Evolutionary conservation across 2,888 invertebrate genomes (phyloP).

Genomic region (Polyommatus icarus): DNA sequence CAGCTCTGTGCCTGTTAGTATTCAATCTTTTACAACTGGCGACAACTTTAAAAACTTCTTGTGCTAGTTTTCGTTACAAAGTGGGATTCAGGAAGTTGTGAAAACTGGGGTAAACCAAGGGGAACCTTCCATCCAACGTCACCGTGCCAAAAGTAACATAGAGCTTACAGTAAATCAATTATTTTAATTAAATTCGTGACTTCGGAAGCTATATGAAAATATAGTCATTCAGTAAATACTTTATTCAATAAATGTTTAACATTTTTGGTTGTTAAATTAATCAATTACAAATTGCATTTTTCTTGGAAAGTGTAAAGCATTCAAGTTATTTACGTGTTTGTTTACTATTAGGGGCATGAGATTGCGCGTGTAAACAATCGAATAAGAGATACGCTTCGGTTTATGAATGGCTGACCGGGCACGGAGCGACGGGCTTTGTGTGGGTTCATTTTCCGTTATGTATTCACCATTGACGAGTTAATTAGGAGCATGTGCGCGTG

Average conservation of each 20-base stretch:
- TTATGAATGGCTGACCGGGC: conserved; percentile 23
- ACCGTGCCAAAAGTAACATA: background rate
- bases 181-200: too few relatives aligned
- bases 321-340: background rate
- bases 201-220: too few relatives aligned
- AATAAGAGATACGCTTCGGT: conserved; percentile 24
- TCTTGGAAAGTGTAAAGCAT: background rate
- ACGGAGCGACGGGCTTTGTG: conserved; percentile 44
- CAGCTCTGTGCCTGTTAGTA: background rate
- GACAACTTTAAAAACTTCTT: conserved; percentile 12
- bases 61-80: conserved; percentile 11
- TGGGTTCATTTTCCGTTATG: conserved; percentile 48
- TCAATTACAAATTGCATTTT: background rate
- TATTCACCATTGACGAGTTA: conserved; percentile 61
- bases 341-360: background rate
- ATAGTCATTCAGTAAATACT: too few relatives aligned
- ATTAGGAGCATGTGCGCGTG: conserved; percentile 62
- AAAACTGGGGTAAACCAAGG: background rate
- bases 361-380: background rate
- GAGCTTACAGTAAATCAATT: too few relatives aligned
- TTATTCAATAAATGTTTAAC: too few relatives aligned
- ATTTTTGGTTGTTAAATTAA: too few relatives aligned
- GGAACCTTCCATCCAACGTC: background rate
- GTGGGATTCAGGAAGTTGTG: background rate
- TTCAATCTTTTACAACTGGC: background rate